A percentile compares a stretch with the other conserved stretches of the same genome.
Evolutionary conservation across 2,113 vertebrate genomes (phyloP).

Genomic region (Coregonus clupeaformis): DNA sequence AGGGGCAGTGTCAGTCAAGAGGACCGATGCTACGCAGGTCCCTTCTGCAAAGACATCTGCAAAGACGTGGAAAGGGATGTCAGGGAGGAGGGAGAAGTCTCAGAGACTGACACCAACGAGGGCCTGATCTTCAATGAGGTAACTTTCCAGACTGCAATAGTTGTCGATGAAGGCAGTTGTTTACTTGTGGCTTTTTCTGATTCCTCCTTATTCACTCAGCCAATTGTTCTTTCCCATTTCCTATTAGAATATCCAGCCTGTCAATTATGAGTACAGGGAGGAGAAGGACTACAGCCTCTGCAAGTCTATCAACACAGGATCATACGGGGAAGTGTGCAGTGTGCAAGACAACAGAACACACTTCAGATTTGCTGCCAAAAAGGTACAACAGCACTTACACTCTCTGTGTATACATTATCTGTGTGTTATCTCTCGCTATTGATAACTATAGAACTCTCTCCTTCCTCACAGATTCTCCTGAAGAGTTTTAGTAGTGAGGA

Average conservation of each 20-base stretch:
- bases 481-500: constrained; percentile 88
- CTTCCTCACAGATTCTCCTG: constrained; percentile 75
- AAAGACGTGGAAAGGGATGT: constrained; percentile 78
- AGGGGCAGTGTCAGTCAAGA: constrained; percentile 84
- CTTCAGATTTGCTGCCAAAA: constrained; percentile 90
- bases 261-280: constrained; percentile 90
- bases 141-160: not conserved
- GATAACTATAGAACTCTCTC: not conserved
- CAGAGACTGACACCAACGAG: constrained; percentile 73
- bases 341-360: constrained; percentile 87
- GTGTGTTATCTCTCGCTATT: not conserved
- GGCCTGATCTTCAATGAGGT: constrained; percentile 88
- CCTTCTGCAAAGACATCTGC: constrained; percentile 71
- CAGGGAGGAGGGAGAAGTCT: constrained; percentile 43
- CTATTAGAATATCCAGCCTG: constrained; percentile 81
- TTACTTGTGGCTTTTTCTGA: not conserved
- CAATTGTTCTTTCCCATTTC: not conserved
- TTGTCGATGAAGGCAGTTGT: not conserved
- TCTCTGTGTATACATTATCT: not conserved
- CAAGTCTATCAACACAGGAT: constrained; percentile 83
- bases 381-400: constrained; percentile 71
- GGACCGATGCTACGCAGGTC: constrained; percentile 76
- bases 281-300: constrained; percentile 82
- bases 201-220: not conserved
- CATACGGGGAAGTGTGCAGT: constrained; percentile 89